A percentile compares a stretch with the other conserved stretches of the same genome.
phyloP scores from a whole-genome alignment of 2,113 vertebrate species.

The Lynx canadensis region DNA sequence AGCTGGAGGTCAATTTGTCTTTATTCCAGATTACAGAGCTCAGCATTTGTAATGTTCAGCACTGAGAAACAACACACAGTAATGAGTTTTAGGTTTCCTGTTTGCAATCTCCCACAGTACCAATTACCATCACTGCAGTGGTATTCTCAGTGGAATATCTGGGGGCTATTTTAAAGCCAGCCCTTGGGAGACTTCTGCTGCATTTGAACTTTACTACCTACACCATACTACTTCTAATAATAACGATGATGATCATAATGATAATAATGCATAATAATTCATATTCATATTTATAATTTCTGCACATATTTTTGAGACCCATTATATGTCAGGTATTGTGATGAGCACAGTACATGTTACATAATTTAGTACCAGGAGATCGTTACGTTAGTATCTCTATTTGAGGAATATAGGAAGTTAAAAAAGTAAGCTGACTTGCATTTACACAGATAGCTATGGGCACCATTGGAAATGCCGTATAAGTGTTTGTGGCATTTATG shows the following conservation, averaged over 20 bases:
- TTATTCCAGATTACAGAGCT: constrained; percentile 58
- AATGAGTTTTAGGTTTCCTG: constrained; percentile 46
- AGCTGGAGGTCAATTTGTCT: constrained; percentile 61
- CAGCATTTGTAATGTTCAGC: constrained; percentile 49
- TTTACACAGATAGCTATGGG: not conserved
- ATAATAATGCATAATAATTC: not conserved
- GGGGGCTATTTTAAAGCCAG: not conserved
- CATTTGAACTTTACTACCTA: constrained; percentile 13
- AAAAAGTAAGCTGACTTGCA: not conserved
- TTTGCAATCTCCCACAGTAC: constrained; percentile 47
- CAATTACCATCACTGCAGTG: constrained; percentile 48
- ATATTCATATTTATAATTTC: not conserved
- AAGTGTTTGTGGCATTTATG: not conserved
- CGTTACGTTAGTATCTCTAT: not conserved
- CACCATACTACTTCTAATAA: not conserved
- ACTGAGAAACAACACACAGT: constrained; percentile 41
- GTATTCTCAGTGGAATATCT: not conserved
- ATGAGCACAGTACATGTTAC: not conserved
- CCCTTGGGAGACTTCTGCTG: not conserved
- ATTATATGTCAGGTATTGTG: not conserved
- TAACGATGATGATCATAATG: not conserved
- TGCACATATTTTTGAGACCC: not conserved
- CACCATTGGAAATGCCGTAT: not conserved
- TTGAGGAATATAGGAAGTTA: not conserved
- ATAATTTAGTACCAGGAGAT: not conserved